These are phyloP conservation scores for Tinea trinotella DNA, from an alignment of 2,888 invertebrate species.

Conservation along the genomic window DNA sequence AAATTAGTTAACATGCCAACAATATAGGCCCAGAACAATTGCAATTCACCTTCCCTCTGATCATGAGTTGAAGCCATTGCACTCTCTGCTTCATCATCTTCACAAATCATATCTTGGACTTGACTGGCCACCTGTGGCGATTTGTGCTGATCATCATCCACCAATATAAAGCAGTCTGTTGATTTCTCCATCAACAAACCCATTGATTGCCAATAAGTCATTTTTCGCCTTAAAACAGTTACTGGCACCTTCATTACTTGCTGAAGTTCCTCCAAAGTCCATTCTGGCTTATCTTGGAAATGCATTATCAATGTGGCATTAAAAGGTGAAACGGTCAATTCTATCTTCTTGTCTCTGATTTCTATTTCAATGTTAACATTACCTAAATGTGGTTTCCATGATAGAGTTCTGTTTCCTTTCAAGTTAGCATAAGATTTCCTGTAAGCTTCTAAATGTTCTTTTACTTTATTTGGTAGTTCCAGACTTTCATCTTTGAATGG, in stretches of 20 bases:
- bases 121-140: constrained; percentile 69
- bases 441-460: constrained; percentile 86
- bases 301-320: constrained; percentile 95
- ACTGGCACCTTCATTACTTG: constrained; percentile 89
- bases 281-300: constrained; percentile 89
- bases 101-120: constrained; percentile 78
- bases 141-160: constrained; percentile 75
- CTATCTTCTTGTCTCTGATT: constrained; percentile 83
- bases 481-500: constrained; percentile 95
- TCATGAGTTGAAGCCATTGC: constrained; percentile 96
- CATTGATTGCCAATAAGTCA: constrained; percentile 95
- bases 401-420: constrained; percentile 92
- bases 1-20: constrained; percentile 97
- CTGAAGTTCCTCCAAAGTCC: constrained; percentile 90
- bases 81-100: constrained; percentile 93
- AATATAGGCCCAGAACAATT: constrained; percentile 97
- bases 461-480: constrained; percentile 85
- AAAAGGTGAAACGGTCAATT: constrained; percentile 90
- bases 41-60: constrained; percentile 93
- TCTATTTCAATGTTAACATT: constrained; percentile 93
- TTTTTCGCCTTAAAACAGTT: constrained; percentile 86
- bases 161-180: constrained; percentile 80
- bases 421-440: constrained; percentile 92
- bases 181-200: constrained; percentile 85
- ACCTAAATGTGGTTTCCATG: constrained; percentile 95